A percentile compares a stretch with the other conserved stretches of the same genome.
Evolutionary conservation across 23 tunicate species (phyloP).

Genomic region (Halocynthia roretzi): DNA sequence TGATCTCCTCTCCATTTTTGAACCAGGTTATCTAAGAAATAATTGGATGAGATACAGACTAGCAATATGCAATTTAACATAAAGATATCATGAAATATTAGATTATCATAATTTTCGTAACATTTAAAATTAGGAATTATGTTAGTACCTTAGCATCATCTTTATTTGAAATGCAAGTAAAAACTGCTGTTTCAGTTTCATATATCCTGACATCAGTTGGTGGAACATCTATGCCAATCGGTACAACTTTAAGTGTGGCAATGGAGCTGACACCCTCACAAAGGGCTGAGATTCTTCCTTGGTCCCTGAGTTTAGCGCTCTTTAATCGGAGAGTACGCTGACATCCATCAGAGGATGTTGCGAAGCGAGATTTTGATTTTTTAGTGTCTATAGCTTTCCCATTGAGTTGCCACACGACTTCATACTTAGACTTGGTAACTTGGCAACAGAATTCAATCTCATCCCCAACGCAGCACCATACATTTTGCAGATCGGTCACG

Average conservation of each 20-base stretch:
- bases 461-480: conserved; percentile 49
- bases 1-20: conserved; percentile 31
- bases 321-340: conserved; percentile 28
- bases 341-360: conserved; percentile 28
- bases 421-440: conserved; percentile 48
- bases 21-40: conserved; percentile 50
- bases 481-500: conserved; percentile 42
- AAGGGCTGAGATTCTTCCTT: conserved; percentile 31
- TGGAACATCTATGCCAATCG: conserved; percentile 54
- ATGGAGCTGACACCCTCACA: conserved; percentile 41
- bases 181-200: conserved; percentile 58
- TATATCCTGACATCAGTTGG: conserved; percentile 36
- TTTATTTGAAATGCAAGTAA: conserved; percentile 68
- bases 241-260: conserved; percentile 49
- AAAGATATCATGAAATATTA: background rate
- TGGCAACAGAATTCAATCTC: conserved; percentile 53
- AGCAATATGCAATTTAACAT: background rate
- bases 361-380: conserved; percentile 18
- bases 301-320: conserved; percentile 33
- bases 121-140: background rate
- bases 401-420: conserved; percentile 46
- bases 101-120: background rate
- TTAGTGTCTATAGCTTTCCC: conserved; percentile 19
- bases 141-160: conserved; percentile 42
- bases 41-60: background rate